Conservation (phyloP, 2,113 vertebrate species). For the Etheostoma cragini region DNA sequence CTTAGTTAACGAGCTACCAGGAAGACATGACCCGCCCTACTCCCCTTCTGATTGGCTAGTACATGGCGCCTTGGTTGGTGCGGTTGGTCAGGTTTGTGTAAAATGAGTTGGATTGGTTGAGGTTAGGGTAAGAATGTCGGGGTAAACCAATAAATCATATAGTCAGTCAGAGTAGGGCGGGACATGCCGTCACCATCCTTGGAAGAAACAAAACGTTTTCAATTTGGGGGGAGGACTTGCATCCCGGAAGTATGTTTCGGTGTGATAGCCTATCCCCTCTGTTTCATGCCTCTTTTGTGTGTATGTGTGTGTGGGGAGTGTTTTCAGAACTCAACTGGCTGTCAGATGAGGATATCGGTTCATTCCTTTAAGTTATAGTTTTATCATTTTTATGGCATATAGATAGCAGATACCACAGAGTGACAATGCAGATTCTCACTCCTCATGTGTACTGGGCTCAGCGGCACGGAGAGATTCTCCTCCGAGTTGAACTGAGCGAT, state of each 20-base stretch:
- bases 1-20: no score
- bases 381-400: neutral
- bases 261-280: neutral
- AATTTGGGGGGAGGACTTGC: no score
- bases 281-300: neutral
- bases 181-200: no score
- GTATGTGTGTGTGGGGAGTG: neutral
- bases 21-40: no score
- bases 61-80: no score
- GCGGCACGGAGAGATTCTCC: constrained; percentile 89
- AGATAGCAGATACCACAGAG: neutral
- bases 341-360: neutral
- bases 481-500: constrained; percentile 95
- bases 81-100: no score
- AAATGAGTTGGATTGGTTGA: no score
- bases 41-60: no score
- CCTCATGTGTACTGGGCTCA: constrained; percentile 97
- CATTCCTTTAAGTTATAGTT: neutral
- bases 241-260: constrained; percentile 40
- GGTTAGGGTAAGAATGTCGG: no score
- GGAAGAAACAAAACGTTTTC: no score
- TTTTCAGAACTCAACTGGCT: neutral
- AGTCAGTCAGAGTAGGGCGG: no score
- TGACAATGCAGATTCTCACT: constrained; percentile 85
- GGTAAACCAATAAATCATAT: no score